Percentiles rank a stretch among this genome's conserved stretches.
phyloP scores from a whole-genome alignment of 2,113 vertebrate species.

The Baryphthengus martii region DNA sequence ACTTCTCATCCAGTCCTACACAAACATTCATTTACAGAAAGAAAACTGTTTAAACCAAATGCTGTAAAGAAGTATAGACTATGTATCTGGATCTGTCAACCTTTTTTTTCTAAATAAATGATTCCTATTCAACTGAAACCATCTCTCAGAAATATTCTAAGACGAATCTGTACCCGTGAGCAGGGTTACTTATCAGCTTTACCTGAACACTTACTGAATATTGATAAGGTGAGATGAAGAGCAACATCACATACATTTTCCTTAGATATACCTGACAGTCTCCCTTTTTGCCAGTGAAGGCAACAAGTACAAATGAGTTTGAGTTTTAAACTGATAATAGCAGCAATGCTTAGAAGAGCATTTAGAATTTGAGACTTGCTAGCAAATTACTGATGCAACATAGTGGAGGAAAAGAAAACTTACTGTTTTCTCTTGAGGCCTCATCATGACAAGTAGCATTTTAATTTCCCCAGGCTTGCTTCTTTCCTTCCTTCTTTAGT shows the following conservation, averaged over 20 bases:
- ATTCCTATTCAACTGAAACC: background rate
- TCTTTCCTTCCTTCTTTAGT: background rate
- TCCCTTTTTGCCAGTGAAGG: background rate
- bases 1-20: background rate
- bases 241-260: background rate
- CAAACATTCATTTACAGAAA: background rate
- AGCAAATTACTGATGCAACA: background rate
- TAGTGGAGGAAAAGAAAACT: background rate
- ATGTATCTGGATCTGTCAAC: background rate
- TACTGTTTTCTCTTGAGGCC: background rate
- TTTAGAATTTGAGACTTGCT: background rate
- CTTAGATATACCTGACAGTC: background rate
- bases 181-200: background rate
- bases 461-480: background rate
- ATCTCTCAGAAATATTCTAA: background rate
- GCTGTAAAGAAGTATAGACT: background rate
- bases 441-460: background rate
- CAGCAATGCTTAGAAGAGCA: background rate
- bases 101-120: background rate
- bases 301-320: background rate
- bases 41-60: background rate
- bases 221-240: background rate
- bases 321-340: background rate
- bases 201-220: background rate
- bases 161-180: background rate